Conservation (phyloP, 2,113 vertebrate genomes). For the Baryphthengus martii region DNA sequence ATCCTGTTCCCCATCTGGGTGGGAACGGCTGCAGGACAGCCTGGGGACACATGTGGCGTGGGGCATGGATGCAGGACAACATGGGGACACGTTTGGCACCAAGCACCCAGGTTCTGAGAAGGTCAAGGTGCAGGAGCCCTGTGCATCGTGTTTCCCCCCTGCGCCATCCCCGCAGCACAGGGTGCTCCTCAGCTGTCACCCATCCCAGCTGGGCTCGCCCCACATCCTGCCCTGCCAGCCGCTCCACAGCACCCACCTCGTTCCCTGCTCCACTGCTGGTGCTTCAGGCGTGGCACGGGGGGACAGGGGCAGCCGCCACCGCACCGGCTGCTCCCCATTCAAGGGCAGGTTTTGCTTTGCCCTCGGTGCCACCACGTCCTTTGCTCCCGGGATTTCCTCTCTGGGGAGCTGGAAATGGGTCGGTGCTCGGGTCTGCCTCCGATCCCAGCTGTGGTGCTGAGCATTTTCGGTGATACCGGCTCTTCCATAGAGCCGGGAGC, state of each 20-base stretch:
- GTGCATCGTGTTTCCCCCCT: rapidly evolving
- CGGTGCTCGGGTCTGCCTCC: not conserved
- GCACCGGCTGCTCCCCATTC: not conserved
- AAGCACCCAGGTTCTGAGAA: not conserved
- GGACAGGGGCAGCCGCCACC: not conserved
- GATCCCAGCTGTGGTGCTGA: not conserved
- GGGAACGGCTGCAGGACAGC: not conserved
- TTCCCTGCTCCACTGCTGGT: rapidly evolving
- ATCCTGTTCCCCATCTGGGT: not conserved
- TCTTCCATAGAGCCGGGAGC: rapidly evolving
- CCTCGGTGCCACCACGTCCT: not conserved
- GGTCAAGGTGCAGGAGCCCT: rapidly evolving
- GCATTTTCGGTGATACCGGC: rapidly evolving
- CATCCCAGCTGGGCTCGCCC: too few species aligned
- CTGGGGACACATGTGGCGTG: not conserved
- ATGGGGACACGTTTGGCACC: not conserved
- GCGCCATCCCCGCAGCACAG: not conserved
- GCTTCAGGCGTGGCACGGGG: rapidly evolving
- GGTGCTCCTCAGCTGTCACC: not conserved
- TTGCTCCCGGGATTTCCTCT: not conserved
- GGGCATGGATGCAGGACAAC: not conserved
- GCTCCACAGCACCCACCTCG: too few species aligned
- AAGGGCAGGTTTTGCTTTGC: not conserved
- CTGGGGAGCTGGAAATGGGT: not conserved
- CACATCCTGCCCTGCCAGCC: rapidly evolving